Evolutionary conservation across 2,113 vertebrate species (phyloP).

Genomic region (Chunga burmeisteri): DNA sequence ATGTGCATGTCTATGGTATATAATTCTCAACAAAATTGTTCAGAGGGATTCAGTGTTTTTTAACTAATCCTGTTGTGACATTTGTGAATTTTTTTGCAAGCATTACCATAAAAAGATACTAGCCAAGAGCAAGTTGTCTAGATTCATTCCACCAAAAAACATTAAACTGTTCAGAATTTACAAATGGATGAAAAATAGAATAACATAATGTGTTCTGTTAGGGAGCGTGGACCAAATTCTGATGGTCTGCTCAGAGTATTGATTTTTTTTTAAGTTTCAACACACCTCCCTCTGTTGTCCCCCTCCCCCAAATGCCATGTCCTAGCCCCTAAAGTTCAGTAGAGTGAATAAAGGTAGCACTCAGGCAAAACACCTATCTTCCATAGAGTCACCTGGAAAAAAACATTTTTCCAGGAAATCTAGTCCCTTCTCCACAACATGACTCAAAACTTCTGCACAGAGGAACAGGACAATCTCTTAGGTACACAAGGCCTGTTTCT

Average conservation of each 20-base stretch:
- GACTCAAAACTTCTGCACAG: neutral
- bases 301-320: neutral
- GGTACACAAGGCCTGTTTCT: neutral
- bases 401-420: neutral
- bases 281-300: accelerated
- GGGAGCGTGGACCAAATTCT: accelerated
- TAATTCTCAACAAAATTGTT: neutral
- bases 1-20: neutral
- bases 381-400: neutral
- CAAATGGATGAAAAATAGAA: neutral
- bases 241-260: accelerated
- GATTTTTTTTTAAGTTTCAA: neutral
- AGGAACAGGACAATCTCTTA: neutral
- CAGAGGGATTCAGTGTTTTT: neutral
- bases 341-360: neutral
- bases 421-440: neutral
- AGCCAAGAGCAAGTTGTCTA: neutral
- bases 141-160: neutral
- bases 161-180: neutral
- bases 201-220: neutral
- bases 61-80: neutral
- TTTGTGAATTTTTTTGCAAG: neutral
- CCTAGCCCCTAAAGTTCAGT: neutral
- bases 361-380: neutral
- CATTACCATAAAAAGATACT: neutral